Base-by-base conservation (phyloP, 2,888 invertebrate species). In the Hydrotaea cyrtoneurina region DNA sequence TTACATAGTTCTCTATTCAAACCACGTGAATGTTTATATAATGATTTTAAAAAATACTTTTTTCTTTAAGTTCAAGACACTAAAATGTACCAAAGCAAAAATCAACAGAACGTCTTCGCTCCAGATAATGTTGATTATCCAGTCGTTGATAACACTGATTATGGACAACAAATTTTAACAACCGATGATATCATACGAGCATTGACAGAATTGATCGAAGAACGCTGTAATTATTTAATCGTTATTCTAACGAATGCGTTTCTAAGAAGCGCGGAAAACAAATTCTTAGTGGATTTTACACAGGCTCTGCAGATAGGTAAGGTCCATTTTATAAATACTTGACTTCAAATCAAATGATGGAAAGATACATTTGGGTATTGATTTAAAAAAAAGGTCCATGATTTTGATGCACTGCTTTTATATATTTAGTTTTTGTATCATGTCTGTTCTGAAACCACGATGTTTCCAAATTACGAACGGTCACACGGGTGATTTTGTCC, bases 291-390 rank as follows among this genome's bases (percentile, higher is more conserved):
- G 15, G 95, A 95, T 86, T 96, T 95, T 90, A 97, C 97, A 15
- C 96, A 96, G 90, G 95, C 96, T 7, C 92, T 96, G 59, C 96
- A 96, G 87, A 96, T 98, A 87, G 96, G 97, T 97, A 91, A 93
- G 93, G 81, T 21, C n/a, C 11, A n/a, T n/a, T n/a, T n/a, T n/a
- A n/a, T n/a, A n/a, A n/a, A n/a, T n/a, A n/a, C n/a, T n/a, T n/a
- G n/a, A n/a, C n/a, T n/a, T n/a, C n/a, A 39, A 3, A 19, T 57
- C 11, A 57, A n/a, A n/a, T n/a, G n/a, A n/a, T n/a, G n/a, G n/a
- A n/a, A n/a, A n/a, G n/a, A n/a, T n/a, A n/a, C n/a, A n/a, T n/a
- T n/a, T n/a, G n/a, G n/a, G n/a, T n/a, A n/a, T n/a, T n/a, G n/a
- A n/a, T n/a, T n/a, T n/a, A n/a, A n/a, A n/a, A n/a, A n/a, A n/a